A percentile compares a stretch with the other conserved stretches of the same genome.
Evolutionary conservation across 1,140 invertebrate species (phyloP).

Genomic region (Drosophila insularis): DNA sequence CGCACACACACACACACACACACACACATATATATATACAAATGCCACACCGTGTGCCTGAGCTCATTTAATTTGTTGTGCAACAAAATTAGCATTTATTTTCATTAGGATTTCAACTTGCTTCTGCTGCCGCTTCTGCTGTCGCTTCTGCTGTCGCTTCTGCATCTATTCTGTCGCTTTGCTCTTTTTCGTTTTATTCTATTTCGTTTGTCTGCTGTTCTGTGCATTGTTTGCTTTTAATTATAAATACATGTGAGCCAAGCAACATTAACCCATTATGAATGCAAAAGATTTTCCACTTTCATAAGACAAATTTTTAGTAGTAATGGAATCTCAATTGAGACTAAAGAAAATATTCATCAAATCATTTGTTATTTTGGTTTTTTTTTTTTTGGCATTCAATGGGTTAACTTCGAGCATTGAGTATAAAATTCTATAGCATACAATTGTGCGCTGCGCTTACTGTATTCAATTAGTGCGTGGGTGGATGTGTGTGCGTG

Average conservation of each 20-base stretch:
- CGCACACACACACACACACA: background rate
- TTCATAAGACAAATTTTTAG: background rate
- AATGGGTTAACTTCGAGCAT: slow-evolving; percentile 5
- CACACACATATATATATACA: background rate
- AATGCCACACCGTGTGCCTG: slow-evolving; percentile 23
- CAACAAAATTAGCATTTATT: slow-evolving; percentile 78
- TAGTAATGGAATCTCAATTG: too few species aligned
- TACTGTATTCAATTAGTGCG: slow-evolving; percentile 69
- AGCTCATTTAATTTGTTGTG: slow-evolving; percentile 76
- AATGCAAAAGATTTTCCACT: background rate
- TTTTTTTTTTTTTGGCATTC: background rate
- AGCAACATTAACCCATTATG: slow-evolving; percentile 24
- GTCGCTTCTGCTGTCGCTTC: background rate
- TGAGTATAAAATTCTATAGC: slow-evolving; percentile 18
- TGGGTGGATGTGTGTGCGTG: slow-evolving; percentile 71
- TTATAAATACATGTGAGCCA: slow-evolving; percentile 51
- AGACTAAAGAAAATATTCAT: too few species aligned
- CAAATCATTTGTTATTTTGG: background rate
- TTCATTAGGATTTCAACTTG: slow-evolving; percentile 68
- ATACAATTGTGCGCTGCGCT: slow-evolving; percentile 37
- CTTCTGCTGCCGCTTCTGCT: slow-evolving; percentile 1
- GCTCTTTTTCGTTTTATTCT: background rate
- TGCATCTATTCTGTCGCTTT: background rate
- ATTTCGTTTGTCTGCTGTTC: slow-evolving; percentile 33
- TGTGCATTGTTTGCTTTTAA: slow-evolving; percentile 62